phyloP scores from a whole-genome alignment of 2,113 vertebrate genomes.

The Bujurquina vittata region DNA sequence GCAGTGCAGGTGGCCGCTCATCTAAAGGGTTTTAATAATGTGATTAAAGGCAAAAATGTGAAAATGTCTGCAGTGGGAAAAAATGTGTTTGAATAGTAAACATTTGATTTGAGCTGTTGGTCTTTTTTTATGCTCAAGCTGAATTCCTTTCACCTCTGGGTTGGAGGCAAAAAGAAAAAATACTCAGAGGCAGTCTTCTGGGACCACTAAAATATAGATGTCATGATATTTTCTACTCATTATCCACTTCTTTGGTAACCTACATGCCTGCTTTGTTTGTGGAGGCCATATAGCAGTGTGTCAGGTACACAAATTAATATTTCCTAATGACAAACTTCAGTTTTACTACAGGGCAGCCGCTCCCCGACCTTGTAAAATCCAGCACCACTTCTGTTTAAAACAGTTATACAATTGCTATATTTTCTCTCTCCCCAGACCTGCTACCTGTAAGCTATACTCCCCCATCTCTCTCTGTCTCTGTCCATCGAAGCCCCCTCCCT shows the following conservation, averaged over 20 bases:
- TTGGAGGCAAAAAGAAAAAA: background rate
- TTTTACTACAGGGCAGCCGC: conserved; percentile 15
- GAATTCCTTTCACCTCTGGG: background rate
- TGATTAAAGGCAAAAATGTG: background rate
- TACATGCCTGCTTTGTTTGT: background rate
- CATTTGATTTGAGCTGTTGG: background rate
- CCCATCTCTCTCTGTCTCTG: background rate
- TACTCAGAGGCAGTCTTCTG: background rate
- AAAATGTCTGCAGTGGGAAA: background rate
- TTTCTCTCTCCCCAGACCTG: conserved; percentile 36
- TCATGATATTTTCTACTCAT: background rate
- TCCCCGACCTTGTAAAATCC: conserved; percentile 33
- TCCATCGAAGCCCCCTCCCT: conserved; percentile 5
- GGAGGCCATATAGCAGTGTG: background rate
- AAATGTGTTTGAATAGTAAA: background rate
- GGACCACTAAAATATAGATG: background rate
- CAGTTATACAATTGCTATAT: conserved; percentile 53
- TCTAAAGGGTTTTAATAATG: background rate
- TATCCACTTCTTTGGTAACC: background rate
- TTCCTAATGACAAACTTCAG: background rate
- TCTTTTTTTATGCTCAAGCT: background rate
- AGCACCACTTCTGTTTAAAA: conserved; percentile 48
- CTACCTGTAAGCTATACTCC: conserved; percentile 68
- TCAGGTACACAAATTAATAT: conserved; percentile 42
- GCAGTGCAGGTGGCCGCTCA: background rate